Conservation (phyloP, 2,113 vertebrate species). For the Erpornis zantholeuca region DNA sequence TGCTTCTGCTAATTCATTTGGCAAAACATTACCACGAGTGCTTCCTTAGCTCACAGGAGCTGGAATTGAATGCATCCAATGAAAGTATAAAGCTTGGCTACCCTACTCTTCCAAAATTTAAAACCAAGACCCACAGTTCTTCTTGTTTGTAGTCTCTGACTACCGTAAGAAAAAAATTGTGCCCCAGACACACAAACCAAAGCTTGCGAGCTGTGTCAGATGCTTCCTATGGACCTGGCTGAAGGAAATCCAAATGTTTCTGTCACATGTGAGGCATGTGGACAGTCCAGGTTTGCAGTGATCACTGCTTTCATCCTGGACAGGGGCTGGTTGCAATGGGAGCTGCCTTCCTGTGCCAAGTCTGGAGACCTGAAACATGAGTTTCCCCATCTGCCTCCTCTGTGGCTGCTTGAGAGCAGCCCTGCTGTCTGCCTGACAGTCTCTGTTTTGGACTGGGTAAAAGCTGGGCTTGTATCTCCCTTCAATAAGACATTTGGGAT, state of each 20-base stretch:
- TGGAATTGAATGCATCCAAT: not conserved
- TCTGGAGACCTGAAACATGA: not conserved
- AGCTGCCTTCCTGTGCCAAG: not conserved
- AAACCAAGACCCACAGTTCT: not conserved
- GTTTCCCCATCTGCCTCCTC: not conserved
- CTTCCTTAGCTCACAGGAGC: not conserved
- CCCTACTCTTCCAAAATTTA: not conserved
- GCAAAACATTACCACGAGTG: not conserved
- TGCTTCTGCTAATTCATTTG: not conserved
- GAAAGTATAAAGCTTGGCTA: not conserved
- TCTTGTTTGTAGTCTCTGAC: not conserved
- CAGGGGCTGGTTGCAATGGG: not conserved
- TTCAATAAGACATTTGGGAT: not conserved
- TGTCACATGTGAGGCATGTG: not conserved
- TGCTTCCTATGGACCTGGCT: not conserved
- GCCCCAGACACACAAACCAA: not conserved
- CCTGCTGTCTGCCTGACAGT: not conserved
- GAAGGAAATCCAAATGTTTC: not conserved
- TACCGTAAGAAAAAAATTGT: not conserved
- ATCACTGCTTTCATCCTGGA: not conserved
- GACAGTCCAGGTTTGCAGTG: not conserved
- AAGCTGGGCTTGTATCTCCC: not conserved
- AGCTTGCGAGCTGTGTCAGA: not conserved
- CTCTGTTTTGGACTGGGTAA: not conserved
- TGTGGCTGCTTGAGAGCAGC: accelerated